A percentile compares a stretch with the other conserved stretches of the same genome.
phyloP scores from a whole-genome alignment of 2,113 vertebrate species.

The Prunella fulvescens region DNA sequence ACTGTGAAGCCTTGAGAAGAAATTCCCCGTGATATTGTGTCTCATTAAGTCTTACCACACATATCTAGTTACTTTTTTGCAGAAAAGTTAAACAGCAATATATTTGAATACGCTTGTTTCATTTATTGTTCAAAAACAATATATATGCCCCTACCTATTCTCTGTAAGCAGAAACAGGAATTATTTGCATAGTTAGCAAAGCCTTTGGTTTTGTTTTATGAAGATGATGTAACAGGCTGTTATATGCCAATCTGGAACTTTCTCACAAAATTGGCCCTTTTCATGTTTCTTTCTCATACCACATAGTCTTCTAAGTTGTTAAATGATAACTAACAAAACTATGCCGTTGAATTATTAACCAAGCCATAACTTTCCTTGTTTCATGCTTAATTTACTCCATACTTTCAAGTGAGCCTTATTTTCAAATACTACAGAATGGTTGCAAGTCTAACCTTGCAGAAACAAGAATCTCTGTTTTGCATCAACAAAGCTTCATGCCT shows the following conservation, averaged over 20 bases:
- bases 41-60: background rate
- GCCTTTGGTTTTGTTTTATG: accelerated
- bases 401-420: background rate
- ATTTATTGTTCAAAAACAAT: background rate
- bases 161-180: background rate
- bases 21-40: background rate
- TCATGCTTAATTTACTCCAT: background rate
- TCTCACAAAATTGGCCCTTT: background rate
- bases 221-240: background rate
- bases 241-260: background rate
- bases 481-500: background rate
- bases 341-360: background rate
- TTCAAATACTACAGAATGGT: background rate
- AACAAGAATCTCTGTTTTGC: background rate
- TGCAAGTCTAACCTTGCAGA: background rate
- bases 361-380: background rate
- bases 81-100: background rate
- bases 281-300: background rate
- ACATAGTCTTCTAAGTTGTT: background rate
- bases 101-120: background rate
- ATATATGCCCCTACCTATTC: background rate
- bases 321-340: background rate
- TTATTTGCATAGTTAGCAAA: background rate
- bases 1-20: background rate
- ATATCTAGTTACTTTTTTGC: background rate